Percentiles rank a stretch among this genome's conserved stretches.
Conservation (phyloP, 2,113 vertebrate species). For the Eidolon helvum region DNA sequence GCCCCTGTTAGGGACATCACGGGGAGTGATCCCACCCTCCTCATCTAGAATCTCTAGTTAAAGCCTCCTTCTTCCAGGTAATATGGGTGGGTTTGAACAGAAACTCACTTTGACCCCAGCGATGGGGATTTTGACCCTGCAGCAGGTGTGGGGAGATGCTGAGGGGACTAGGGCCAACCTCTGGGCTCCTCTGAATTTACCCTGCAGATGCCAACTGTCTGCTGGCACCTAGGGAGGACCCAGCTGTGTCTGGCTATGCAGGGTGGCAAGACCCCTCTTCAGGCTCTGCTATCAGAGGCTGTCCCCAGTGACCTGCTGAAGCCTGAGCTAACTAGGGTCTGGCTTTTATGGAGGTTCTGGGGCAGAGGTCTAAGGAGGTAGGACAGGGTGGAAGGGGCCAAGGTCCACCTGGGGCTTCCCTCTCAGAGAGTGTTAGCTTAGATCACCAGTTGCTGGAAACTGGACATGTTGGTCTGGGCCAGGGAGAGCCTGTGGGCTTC, state of each 20-base stretch:
- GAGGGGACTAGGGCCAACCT: not conserved
- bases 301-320: no score
- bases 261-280: not conserved
- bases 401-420: not conserved
- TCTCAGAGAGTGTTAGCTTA: not conserved
- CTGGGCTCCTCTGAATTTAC: not conserved
- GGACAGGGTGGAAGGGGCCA: not conserved
- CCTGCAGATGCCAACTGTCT: not conserved
- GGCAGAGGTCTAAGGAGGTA: not conserved
- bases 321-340: not conserved
- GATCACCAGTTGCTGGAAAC: not conserved
- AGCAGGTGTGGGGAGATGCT: not conserved
- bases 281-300: not conserved
- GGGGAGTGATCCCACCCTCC: not conserved
- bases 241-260: not conserved
- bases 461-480: not conserved
- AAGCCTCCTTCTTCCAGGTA: not conserved
- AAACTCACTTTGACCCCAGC: not conserved
- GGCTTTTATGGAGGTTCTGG: not conserved
- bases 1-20: rapidly evolving
- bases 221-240: not conserved
- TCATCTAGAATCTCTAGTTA: not conserved
- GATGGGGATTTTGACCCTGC: not conserved
- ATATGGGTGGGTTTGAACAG: not conserved
- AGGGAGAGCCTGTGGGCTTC: not conserved